phyloP scores from a whole-genome alignment of 2,113 vertebrate species.

The Neotragus moschatus region DNA sequence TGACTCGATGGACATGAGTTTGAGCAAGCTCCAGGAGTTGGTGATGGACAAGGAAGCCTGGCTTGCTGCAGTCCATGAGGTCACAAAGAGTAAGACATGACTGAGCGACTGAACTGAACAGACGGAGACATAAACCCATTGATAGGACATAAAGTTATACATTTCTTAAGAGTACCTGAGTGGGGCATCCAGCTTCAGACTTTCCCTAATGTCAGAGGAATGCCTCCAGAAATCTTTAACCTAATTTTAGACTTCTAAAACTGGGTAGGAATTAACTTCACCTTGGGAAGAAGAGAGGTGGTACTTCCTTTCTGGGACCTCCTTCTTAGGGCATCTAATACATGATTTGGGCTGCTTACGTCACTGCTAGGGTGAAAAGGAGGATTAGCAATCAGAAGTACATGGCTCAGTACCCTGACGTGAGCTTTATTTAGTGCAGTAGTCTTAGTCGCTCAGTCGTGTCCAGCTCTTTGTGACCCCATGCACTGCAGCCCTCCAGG shows the following conservation, averaged over 20 bases:
- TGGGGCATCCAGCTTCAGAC: neutral
- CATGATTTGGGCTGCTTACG: neutral
- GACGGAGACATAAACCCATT: neutral
- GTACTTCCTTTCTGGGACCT: neutral
- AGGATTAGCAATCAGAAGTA: neutral
- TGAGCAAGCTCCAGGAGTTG: neutral
- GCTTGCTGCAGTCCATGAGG: neutral
- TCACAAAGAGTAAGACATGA: neutral
- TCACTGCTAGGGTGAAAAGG: neutral
- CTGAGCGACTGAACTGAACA: neutral
- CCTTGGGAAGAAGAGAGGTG: neutral
- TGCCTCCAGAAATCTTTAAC: neutral
- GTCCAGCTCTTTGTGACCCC: neutral
- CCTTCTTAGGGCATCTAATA: neutral
- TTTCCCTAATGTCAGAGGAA: neutral
- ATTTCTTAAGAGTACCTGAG: neutral
- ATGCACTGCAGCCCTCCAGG: neutral
- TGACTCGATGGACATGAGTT: neutral
- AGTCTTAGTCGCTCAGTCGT: rapidly evolving
- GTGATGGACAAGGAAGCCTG: neutral
- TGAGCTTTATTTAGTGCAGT: neutral
- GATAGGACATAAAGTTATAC: neutral
- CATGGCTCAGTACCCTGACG: neutral
- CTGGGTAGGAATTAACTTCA: neutral
- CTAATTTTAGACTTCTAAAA: neutral